Base-by-base conservation (phyloP, 2,113 vertebrate genomes). In the Passerina amoena region DNA sequence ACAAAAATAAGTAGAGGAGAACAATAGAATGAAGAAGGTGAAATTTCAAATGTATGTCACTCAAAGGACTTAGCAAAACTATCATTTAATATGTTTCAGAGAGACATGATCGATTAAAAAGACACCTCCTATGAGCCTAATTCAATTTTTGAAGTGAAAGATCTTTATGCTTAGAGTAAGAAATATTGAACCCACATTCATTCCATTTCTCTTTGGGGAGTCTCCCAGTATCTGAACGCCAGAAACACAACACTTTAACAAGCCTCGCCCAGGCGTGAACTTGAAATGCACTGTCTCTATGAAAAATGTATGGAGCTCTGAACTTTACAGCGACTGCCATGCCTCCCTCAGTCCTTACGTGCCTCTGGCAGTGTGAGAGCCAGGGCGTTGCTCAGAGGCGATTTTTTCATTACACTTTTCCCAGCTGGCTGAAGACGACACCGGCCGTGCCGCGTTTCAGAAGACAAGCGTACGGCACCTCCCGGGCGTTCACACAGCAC, bases 401-500 rank as follows among this genome's bases (percentile, higher is more conserved):
- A 56, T 28, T 8, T 57, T 37, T 66, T 8, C 28, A 27, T 38
- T 2, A 12, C 33, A 1, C 33, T 66, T 86, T 50, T 31, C 3
- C 51, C 73, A 5, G 5, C 2, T 30, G 42, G 4, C 38, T 7
- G 50, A 33, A 30, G 73, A 23, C 5, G 19, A 38, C 38, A 5
- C 27, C 6, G 35, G 30, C 75, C 48, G 13, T 0, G 4, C 63
- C 28, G 2, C 7, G 13, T 47, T 42, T 47, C 24, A 2, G 37
- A 13, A 28, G 48, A 42, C 59, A 48, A 60, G 23, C 0, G 27
- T 1, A 3, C 0, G 35, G 25, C 11, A 16, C 5, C 4, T 33
- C 53, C 63, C 1, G 5, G 8, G 35, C 2, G 57, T 2, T 35
- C 33, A 2, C 54, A 17, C 35, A 5, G 9, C 16, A 25, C 10